Evolutionary conservation across 2,797 vertebrate species (phyloP).

Genomic region (Oreochromis mossambicus): DNA sequence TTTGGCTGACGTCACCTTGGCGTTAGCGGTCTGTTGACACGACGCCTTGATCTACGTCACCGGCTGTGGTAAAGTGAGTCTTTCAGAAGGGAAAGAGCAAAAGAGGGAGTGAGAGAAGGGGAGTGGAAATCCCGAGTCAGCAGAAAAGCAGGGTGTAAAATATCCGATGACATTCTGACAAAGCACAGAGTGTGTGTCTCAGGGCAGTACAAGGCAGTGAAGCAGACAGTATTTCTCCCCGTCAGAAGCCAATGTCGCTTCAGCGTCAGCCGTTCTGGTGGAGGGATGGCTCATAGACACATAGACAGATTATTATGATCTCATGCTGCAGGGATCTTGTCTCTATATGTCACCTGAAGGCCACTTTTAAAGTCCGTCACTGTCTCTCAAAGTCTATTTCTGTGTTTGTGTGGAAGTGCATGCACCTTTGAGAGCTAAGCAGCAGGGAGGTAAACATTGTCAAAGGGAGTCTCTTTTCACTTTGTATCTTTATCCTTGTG

Average conservation of each 20-base stretch:
- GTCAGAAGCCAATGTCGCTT: conserved; percentile 20
- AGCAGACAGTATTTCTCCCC: conserved; percentile 8
- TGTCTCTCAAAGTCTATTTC: not conserved
- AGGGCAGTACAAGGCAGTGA: not conserved
- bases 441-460: not conserved
- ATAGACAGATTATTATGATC: not conserved
- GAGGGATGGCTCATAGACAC: not conserved
- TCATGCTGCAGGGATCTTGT: not conserved
- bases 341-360: conserved; percentile 2
- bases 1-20: conserved; percentile 22
- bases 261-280: conserved; percentile 12
- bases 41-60: conserved; percentile 34
- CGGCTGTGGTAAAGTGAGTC: conserved; percentile 1
- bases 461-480: not conserved
- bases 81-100: conserved; percentile 20
- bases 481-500: not conserved
- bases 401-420: not conserved
- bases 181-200: conserved; percentile 6
- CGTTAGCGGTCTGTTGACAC: conserved; percentile 41
- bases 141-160: conserved; percentile 51
- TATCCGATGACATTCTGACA: conserved; percentile 43
- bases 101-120: conserved; percentile 4
- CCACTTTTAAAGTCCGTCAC: not conserved
- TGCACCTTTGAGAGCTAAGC: not conserved
- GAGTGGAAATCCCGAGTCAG: conserved; percentile 51